These are phyloP conservation scores for Tokudaia tokunoshimensis DNA, from an alignment of 2,797 vertebrate species.

Conservation along the genomic window DNA sequence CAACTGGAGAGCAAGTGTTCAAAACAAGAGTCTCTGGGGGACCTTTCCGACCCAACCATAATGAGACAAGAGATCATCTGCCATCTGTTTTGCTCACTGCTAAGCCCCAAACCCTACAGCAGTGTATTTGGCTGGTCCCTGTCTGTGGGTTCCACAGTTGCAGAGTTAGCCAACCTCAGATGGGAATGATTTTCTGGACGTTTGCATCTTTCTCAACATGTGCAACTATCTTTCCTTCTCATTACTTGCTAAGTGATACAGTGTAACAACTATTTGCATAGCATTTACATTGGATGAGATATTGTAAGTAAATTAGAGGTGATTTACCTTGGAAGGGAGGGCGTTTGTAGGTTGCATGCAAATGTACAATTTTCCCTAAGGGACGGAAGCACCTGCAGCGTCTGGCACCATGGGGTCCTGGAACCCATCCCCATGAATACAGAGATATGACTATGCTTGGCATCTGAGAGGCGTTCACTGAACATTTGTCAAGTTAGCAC, in stretches of 20 bases:
- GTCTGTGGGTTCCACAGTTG: not conserved
- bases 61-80: not conserved
- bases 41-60: not conserved
- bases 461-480: not conserved
- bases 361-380: not conserved
- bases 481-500: slow-evolving; percentile 26
- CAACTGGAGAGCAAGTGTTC: not conserved
- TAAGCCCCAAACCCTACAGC: not conserved
- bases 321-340: not conserved
- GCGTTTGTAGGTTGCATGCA: not conserved
- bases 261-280: not conserved
- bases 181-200: not conserved
- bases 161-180: too few relatives aligned
- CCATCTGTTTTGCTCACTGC: not conserved
- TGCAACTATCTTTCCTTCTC: not conserved
- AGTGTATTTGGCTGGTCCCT: not conserved
- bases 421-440: not conserved
- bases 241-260: not conserved
- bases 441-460: not conserved
- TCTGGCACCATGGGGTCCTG: not conserved
- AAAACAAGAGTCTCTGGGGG: not conserved
- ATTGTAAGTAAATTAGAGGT: not conserved
- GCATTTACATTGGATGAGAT: not conserved
- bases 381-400: not conserved
- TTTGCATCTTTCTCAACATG: not conserved